A percentile compares a stretch with the other conserved stretches of the same genome.
Conservation (phyloP, 2,113 vertebrate genomes). For the Plotosus lineatus region DNA sequence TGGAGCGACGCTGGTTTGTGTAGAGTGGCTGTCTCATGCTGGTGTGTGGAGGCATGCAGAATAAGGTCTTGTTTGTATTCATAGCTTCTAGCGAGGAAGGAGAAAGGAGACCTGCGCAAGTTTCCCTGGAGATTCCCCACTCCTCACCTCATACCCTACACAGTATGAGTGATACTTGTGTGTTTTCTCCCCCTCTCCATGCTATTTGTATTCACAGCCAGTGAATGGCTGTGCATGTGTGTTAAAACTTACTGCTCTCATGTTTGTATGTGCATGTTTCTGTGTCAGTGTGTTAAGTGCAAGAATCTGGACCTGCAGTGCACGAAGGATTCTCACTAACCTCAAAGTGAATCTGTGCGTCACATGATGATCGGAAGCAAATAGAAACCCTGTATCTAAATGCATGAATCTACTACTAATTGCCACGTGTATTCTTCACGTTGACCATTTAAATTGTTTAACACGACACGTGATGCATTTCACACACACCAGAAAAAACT, state of each 20-base stretch:
- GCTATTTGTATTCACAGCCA: neutral
- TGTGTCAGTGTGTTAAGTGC: no score
- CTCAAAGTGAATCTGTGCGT: no score
- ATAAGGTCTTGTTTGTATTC: conserved; percentile 56
- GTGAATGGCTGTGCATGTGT: neutral
- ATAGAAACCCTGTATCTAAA: no score
- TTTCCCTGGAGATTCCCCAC: conserved; percentile 31
- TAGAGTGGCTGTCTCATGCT: conserved; percentile 5
- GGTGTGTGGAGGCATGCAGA: conserved; percentile 41
- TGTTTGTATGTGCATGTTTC: neutral
- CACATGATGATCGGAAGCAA: no score
- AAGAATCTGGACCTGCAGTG: no score
- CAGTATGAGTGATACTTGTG: conserved; percentile 6
- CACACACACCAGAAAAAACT: neutral
- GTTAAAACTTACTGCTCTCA: neutral
- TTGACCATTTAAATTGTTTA: no score
- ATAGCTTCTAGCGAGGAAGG: neutral
- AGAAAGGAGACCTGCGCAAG: conserved; percentile 45
- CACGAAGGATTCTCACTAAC: no score
- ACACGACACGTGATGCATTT: conserved; percentile 13
- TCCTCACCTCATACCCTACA: conserved; percentile 14
- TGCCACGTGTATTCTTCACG: neutral
- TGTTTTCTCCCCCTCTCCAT: neutral
- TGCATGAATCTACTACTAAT: neutral
- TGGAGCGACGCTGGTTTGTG: conserved; percentile 8